These are phyloP conservation scores for Danio jaintianensis DNA, from an alignment of 2,797 vertebrate genomes.

Conservation along the genomic window DNA sequence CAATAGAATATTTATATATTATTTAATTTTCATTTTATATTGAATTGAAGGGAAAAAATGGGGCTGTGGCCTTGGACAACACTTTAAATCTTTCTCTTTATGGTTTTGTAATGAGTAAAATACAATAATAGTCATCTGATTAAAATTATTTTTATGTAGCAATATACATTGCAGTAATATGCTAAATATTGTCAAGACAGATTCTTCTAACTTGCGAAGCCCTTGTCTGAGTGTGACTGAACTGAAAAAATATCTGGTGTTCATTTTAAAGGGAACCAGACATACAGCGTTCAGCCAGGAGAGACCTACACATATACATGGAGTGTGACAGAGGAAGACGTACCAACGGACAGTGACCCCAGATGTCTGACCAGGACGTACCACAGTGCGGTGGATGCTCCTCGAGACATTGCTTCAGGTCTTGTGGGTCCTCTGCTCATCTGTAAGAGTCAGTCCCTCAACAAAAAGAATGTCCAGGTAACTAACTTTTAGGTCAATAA, in stretches of 20 bases:
- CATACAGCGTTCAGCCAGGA: slow-evolving; percentile 86
- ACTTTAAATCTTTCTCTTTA: too few species aligned
- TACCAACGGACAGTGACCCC: slow-evolving; percentile 83
- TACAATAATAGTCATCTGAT: too few species aligned
- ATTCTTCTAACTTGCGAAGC: too few species aligned
- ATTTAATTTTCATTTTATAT: too few species aligned
- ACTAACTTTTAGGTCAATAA: too few species aligned
- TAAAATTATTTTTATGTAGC: too few species aligned
- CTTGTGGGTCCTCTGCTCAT: slow-evolving; percentile 93
- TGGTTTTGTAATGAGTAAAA: too few species aligned
- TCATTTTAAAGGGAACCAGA: slow-evolving; percentile 79
- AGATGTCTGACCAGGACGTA: slow-evolving; percentile 93
- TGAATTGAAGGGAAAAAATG: too few species aligned
- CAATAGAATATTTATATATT: too few species aligned
- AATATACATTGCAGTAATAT: too few species aligned
- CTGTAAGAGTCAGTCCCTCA: slow-evolving; percentile 92
- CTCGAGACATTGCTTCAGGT: slow-evolving; percentile 91
- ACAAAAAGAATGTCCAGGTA: slow-evolving; percentile 92
- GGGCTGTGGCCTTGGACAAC: too few species aligned
- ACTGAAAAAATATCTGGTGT: background rate
- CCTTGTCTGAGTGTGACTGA: background rate
- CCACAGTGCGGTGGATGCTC: slow-evolving; percentile 89
- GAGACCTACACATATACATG: slow-evolving; percentile 87
- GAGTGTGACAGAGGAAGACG: slow-evolving; percentile 86
- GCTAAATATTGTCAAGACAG: too few species aligned